phyloP scores from a whole-genome alignment of 92 coral and sea anemone genomes.

The Meandrina meandrites region DNA sequence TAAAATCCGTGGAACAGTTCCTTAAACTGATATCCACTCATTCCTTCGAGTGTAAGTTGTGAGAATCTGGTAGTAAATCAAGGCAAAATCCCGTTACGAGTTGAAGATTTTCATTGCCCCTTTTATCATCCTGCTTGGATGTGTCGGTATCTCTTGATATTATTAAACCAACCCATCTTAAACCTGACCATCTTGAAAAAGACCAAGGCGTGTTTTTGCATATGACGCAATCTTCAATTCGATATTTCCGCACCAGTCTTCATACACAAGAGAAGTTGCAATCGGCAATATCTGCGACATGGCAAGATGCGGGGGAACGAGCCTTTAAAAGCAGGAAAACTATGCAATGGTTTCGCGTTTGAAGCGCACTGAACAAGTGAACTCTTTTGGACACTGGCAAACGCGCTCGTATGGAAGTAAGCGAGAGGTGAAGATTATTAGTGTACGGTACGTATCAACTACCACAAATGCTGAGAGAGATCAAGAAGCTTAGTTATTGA shows the following conservation, averaged over 20 bases:
- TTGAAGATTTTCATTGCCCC: neutral
- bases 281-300: neutral
- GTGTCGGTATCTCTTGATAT: too few relatives aligned
- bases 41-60: neutral
- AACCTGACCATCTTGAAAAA: too few relatives aligned
- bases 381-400: neutral
- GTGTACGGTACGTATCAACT: neutral
- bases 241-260: neutral
- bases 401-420: neutral
- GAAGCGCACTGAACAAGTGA: neutral
- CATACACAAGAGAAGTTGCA: neutral
- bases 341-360: neutral
- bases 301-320: neutral
- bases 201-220: too few relatives aligned
- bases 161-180: too few relatives aligned
- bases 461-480: neutral
- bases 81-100: neutral
- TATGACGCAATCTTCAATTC: neutral
- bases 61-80: neutral
- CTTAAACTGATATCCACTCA: neutral
- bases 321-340: neutral
- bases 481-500: neutral
- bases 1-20: too few relatives aligned
- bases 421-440: neutral
- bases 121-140: neutral